Evolutionary conservation across 2,113 vertebrate genomes (phyloP).

Genomic region (Tetraodon nigroviridis): DNA sequence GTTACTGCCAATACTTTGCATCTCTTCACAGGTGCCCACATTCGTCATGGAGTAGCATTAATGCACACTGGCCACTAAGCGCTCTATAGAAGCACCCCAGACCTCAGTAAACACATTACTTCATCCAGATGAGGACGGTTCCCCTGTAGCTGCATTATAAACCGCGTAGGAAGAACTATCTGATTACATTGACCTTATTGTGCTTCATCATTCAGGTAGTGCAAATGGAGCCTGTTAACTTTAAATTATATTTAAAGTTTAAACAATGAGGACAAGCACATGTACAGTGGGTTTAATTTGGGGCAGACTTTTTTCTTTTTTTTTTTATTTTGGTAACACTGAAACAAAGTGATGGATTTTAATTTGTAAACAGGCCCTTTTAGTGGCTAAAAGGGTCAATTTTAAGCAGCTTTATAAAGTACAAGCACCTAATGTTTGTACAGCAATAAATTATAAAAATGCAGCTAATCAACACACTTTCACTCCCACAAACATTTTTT

Average conservation of each 20-base stretch:
- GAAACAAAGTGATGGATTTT: no score
- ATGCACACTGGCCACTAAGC: background rate
- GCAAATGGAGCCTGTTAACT: constrained; percentile 8
- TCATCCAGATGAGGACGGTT: constrained; percentile 6
- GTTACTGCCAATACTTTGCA: constrained; percentile 2
- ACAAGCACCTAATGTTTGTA: no score
- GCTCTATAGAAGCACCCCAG: background rate
- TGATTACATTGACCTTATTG: background rate
- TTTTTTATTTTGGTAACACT: no score
- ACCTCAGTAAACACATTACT: background rate
- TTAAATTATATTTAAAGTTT: background rate
- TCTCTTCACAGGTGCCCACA: constrained; percentile 5
- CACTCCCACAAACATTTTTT: no score
- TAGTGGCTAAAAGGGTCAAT: no score
- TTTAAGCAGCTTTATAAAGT: no score
- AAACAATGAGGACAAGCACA: background rate
- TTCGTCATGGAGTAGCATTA: constrained; percentile 3
- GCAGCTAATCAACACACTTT: no score
- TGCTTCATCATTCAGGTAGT: background rate
- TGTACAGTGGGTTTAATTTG: no score
- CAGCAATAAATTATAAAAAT: no score
- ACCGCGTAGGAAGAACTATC: constrained; percentile 4
- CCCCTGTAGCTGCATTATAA: background rate
- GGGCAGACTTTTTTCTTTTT: no score
- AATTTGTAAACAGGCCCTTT: no score